phyloP scores from a whole-genome alignment of 2,797 vertebrate species.

The Simalia tracyae region DNA sequence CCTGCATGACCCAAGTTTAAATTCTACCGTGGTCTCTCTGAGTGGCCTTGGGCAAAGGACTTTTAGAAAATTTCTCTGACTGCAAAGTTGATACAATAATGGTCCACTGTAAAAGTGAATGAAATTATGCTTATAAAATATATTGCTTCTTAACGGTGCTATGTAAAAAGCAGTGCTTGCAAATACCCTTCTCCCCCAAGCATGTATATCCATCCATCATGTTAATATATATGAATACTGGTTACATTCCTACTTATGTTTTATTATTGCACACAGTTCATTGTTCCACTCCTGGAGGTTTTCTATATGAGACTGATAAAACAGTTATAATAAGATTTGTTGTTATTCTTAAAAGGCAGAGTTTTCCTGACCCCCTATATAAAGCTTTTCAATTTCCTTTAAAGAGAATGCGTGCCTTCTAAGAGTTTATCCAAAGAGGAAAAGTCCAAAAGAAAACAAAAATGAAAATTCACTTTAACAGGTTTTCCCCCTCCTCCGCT shows the following conservation, averaged over 20 bases:
- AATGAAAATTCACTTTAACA: constrained; percentile 62
- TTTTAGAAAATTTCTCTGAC: not conserved
- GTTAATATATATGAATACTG: not conserved
- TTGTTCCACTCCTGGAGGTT: constrained; percentile 44
- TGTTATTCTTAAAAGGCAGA: constrained; percentile 45
- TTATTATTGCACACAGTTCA: not conserved
- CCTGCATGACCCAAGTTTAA: not conserved
- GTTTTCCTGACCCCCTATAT: constrained; percentile 18
- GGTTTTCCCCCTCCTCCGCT: constrained; percentile 47
- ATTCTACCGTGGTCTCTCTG: not conserved
- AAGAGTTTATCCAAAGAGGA: constrained; percentile 55
- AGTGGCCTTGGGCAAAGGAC: not conserved
- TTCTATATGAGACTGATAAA: constrained; percentile 52
- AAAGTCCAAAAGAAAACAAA: constrained; percentile 61
- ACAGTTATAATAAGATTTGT: constrained; percentile 50
- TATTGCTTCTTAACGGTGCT: constrained; percentile 5
- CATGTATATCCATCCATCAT: not conserved
- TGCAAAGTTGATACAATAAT: constrained; percentile 10
- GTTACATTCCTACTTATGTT: not conserved
- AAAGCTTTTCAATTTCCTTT: constrained; percentile 41
- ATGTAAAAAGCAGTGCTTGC: not conserved
- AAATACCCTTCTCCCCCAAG: not conserved
- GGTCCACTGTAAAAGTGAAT: not conserved
- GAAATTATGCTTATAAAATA: constrained; percentile 12
- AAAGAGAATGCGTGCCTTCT: constrained; percentile 46